phyloP scores from a whole-genome alignment of 2,113 vertebrate species.

The Pantherophis guttatus region DNA sequence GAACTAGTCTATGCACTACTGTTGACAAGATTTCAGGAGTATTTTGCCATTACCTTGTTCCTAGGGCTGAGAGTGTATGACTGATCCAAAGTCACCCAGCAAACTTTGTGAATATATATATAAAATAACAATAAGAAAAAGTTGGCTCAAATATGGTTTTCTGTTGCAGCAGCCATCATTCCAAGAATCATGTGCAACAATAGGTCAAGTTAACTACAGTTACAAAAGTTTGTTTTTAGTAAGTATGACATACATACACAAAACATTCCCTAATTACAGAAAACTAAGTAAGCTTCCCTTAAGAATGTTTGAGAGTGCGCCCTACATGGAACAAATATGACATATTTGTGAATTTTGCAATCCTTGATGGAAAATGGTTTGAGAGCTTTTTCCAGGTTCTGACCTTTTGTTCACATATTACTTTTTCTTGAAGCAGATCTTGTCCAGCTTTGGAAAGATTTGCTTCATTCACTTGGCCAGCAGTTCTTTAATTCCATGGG shows the following conservation, averaged over 20 bases:
- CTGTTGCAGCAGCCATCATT: not conserved
- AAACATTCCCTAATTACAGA: not conserved
- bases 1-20: not conserved
- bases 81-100: not conserved
- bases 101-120: not conserved
- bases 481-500: conserved; percentile 77
- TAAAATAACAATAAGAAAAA: not conserved
- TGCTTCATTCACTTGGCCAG: conserved; percentile 71
- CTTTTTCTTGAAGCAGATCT: conserved; percentile 33
- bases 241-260: not conserved
- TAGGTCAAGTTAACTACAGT: not conserved
- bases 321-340: conserved; percentile 15
- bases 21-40: not conserved
- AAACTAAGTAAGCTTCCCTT: not conserved
- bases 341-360: conserved; percentile 32
- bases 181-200: not conserved
- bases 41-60: not conserved
- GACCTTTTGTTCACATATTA: conserved; percentile 34
- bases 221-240: not conserved
- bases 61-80: not conserved
- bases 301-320: conserved; percentile 20
- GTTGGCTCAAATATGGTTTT: not conserved
- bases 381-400: conserved; percentile 52
- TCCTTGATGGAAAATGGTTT: conserved; percentile 39
- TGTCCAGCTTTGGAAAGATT: conserved; percentile 71